phyloP scores from a whole-genome alignment of 1,140 invertebrate genomes.

The Scaptomyza pallida region DNA sequence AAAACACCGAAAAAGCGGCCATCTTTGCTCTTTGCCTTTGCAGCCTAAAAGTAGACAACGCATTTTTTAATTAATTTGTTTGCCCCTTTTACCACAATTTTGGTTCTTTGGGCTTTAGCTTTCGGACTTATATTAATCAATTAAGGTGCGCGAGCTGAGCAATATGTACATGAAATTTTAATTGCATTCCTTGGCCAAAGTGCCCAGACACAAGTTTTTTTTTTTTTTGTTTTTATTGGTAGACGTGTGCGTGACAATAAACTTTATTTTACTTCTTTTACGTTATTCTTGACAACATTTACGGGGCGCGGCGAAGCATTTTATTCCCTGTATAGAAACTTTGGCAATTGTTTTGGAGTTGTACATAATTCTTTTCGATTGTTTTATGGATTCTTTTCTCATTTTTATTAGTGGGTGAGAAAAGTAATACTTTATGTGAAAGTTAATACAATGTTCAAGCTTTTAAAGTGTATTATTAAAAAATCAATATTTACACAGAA shows the following conservation, averaged over 20 bases:
- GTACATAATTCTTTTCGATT: constrained; percentile 2
- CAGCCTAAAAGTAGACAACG: constrained; percentile 39
- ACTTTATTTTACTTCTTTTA: constrained; percentile 29
- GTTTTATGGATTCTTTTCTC: constrained; percentile 5
- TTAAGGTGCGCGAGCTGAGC: constrained; percentile 30
- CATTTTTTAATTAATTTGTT: constrained; percentile 54
- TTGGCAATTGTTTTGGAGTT: constrained; percentile 6
- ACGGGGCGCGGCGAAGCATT: constrained; percentile 1
- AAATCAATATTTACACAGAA: no score
- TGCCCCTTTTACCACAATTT: constrained; percentile 31
- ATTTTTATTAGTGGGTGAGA: neutral
- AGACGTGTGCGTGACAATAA: constrained; percentile 52
- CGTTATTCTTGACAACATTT: constrained; percentile 12
- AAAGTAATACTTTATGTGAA: constrained; percentile 7
- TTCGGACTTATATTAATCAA: constrained; percentile 52
- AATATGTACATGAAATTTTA: constrained; percentile 49
- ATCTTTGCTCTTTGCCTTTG: neutral
- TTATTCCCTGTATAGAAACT: neutral
- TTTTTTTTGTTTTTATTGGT: constrained; percentile 3
- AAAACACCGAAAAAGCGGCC: neutral
- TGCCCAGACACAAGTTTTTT: constrained; percentile 17
- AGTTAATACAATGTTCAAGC: no score
- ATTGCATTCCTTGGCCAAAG: constrained; percentile 35
- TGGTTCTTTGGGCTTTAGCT: neutral
- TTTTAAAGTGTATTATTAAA: no score